Evolutionary conservation across 1,140 invertebrate species (phyloP).

Genomic region (Heliconius congener): DNA sequence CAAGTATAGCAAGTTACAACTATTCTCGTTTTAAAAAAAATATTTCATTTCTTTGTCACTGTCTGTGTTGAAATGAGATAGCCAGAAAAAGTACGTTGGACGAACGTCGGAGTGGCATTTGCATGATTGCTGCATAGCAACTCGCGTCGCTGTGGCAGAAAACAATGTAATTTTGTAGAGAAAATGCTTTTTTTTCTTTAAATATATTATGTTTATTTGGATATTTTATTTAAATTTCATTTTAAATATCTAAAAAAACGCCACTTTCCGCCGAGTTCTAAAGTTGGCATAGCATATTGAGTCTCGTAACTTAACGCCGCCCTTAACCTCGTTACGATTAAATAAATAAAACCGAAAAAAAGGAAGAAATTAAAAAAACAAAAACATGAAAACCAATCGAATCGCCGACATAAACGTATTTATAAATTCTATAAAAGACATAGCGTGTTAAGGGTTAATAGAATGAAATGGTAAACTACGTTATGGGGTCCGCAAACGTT

Average conservation of each 20-base stretch:
- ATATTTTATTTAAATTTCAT: too few species aligned
- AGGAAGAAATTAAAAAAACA: too few species aligned
- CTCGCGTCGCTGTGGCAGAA: not conserved
- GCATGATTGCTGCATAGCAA: conserved; percentile 21
- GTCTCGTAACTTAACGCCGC: too few species aligned
- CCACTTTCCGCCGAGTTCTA: too few species aligned
- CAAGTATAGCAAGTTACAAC: not conserved
- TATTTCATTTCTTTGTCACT: conserved; percentile 33
- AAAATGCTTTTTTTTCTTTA: not conserved
- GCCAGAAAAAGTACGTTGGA: conserved; percentile 19
- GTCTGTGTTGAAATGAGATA: conserved; percentile 28
- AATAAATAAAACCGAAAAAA: not conserved
- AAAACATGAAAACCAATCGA: not conserved
- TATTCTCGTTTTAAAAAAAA: conserved; percentile 17
- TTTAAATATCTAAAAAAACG: too few species aligned
- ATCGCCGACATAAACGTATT: not conserved
- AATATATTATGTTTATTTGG: not conserved
- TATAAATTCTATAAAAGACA: conserved; percentile 6
- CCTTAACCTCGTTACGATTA: not conserved
- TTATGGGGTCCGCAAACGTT: conserved; percentile 47
- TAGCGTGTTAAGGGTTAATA: conserved; percentile 42
- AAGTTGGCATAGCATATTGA: too few species aligned
- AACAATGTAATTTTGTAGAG: conserved; percentile 13
- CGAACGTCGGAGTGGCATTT: conserved; percentile 25
- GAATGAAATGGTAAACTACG: conserved; percentile 41